These are phyloP conservation scores for Glandiceps talaboti DNA, from an alignment of 53 echinoderm and acorn worm species.

Conservation along the genomic window DNA sequence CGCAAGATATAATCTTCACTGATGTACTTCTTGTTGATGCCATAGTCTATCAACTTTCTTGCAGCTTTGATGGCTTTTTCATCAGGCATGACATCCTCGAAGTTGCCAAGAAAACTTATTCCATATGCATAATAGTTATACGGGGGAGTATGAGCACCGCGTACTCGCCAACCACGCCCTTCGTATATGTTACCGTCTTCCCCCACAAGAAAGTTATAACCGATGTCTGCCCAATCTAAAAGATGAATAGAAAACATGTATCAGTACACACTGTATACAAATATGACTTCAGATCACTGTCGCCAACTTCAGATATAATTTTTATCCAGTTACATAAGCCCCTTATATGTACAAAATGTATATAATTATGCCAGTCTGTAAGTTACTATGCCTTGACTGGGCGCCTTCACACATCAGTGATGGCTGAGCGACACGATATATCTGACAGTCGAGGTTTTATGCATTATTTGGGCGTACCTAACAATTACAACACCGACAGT, in stretches of 20 bases:
- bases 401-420: too few relatives aligned
- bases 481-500: too few relatives aligned
- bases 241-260: background rate
- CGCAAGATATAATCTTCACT: conserved; percentile 13
- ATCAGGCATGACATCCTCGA: background rate
- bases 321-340: too few relatives aligned
- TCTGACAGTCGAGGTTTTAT: too few relatives aligned
- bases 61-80: conserved; percentile 11
- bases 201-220: background rate
- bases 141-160: background rate
- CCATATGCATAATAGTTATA: background rate
- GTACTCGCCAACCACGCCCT: background rate
- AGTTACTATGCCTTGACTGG: too few relatives aligned
- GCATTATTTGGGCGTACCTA: too few relatives aligned
- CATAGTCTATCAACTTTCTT: conserved; percentile 20
- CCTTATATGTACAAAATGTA: too few relatives aligned
- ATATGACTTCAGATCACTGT: too few relatives aligned
- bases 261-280: too few relatives aligned
- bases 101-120: background rate
- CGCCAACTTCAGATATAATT: too few relatives aligned
- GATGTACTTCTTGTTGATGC: conserved; percentile 9
- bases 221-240: background rate
- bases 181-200: background rate
- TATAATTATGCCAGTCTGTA: too few relatives aligned
- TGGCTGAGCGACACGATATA: too few relatives aligned